phyloP scores from a whole-genome alignment of 2,888 invertebrate genomes.

The Iphiclides podalirius region DNA sequence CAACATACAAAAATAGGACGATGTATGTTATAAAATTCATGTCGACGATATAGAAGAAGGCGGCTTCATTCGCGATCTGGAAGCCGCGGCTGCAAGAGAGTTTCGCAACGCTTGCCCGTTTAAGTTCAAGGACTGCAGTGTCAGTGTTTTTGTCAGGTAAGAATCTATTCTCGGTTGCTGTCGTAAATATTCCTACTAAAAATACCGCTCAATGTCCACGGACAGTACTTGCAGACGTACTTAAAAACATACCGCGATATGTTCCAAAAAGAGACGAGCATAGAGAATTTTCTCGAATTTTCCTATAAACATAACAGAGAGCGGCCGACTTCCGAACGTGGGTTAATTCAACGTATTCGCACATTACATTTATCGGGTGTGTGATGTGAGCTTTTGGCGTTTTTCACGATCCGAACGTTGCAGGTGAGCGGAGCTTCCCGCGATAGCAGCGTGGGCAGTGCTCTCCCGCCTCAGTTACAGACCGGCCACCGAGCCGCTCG shows the following conservation, averaged over 20 bases:
- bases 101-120: conserved; percentile 43
- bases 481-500: conserved; percentile 73
- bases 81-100: conserved; percentile 45
- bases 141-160: conserved; percentile 50
- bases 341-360: too few species aligned
- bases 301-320: too few species aligned
- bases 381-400: conserved; percentile 1
- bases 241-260: too few species aligned
- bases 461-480: conserved; percentile 61
- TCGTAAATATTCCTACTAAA: conserved; percentile 15
- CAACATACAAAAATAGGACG: conserved; percentile 54
- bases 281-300: too few species aligned
- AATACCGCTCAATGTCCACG: conserved; percentile 18
- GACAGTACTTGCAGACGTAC: too few species aligned
- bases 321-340: too few species aligned
- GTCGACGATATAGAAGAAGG: conserved; percentile 42
- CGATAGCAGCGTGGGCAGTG: conserved; percentile 55
- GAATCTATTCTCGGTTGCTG: conserved; percentile 21
- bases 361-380: too few species aligned
- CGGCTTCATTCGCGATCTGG: conserved; percentile 54
- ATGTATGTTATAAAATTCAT: conserved; percentile 62
- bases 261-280: too few species aligned
- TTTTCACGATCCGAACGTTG: conserved; percentile 46
- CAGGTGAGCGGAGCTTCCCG: conserved; percentile 55
- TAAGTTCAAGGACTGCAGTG: conserved; percentile 61